Percentiles rank a stretch among this genome's conserved stretches.
Conservation (phyloP, 92 coral and sea anemone species). For the Nematostella vectensis region DNA sequence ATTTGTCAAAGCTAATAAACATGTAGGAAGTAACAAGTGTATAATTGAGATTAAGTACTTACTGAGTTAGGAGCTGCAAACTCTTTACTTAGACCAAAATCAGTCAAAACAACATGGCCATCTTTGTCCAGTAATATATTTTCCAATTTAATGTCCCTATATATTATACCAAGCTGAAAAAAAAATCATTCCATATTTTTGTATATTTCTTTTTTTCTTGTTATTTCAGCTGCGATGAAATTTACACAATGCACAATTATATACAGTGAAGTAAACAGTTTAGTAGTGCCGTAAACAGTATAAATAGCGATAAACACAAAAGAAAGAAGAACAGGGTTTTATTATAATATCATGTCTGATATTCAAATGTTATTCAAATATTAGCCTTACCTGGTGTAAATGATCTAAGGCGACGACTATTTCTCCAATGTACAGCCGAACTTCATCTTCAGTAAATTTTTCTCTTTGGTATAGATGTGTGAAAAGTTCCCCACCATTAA, state of each 20-base stretch:
- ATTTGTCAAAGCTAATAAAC: too few species aligned
- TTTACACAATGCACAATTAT: too few species aligned
- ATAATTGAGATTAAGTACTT: too few species aligned
- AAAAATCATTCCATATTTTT: slow-evolving; percentile 7
- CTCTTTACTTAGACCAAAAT: slow-evolving; percentile 96
- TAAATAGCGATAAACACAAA: too few species aligned
- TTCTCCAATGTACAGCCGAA: slow-evolving; percentile 87
- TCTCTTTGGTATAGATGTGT: slow-evolving; percentile 95
- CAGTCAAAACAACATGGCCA: slow-evolving; percentile 96
- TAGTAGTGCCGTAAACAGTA: too few species aligned
- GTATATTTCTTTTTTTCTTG: too few species aligned
- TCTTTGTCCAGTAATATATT: slow-evolving; percentile 81
- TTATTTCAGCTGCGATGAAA: too few species aligned
- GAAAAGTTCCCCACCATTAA: slow-evolving; percentile 93
- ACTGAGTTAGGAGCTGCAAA: slow-evolving; percentile 85
- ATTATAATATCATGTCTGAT: too few species aligned
- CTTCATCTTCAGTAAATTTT: slow-evolving; percentile 91
- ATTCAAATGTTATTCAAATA: too few species aligned
- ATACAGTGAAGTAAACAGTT: too few species aligned
- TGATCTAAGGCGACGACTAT: slow-evolving; percentile 90
- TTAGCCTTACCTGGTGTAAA: slow-evolving; percentile 69
- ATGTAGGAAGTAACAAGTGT: too few species aligned
- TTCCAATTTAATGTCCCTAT: slow-evolving; percentile 94
- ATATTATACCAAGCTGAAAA: slow-evolving; percentile 93
- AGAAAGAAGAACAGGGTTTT: too few species aligned